Evolutionary conservation across 1,140 invertebrate species (phyloP).

Genomic region (Euwallacea fornicatus): DNA sequence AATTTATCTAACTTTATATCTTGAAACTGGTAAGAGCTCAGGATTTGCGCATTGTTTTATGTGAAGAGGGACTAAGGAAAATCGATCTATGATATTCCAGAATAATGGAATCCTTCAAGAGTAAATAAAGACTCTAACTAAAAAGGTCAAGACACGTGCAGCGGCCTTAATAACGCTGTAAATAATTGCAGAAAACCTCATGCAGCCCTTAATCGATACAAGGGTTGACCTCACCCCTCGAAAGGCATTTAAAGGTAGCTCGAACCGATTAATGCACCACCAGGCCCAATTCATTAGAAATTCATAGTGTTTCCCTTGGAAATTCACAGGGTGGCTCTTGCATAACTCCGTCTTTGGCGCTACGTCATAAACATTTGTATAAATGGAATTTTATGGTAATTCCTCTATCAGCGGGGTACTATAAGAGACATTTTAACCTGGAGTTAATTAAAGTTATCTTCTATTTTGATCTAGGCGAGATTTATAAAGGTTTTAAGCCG

Average conservation of each 20-base stretch:
- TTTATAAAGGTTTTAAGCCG: conserved; percentile 13
- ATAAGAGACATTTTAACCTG: conserved; percentile 33
- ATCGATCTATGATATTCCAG: no score
- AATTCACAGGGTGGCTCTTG: conserved; percentile 29
- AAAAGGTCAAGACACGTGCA: no score
- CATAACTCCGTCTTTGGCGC: conserved; percentile 31
- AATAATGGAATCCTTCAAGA: no score
- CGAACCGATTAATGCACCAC: conserved; percentile 24
- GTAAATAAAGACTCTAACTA: no score
- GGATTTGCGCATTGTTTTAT: no score
- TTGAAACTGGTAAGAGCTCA: no score
- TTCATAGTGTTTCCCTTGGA: conserved; percentile 30
- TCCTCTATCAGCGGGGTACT: conserved; percentile 25
- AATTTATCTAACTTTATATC: no score
- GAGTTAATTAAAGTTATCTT: conserved; percentile 37
- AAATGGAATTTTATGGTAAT: conserved; percentile 38
- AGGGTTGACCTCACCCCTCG: no score
- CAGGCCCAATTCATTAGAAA: conserved; percentile 22
- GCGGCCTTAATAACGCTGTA: no score
- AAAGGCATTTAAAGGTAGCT: conserved; percentile 34
- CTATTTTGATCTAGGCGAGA: conserved; percentile 31
- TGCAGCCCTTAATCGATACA: no score
- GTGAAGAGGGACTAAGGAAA: no score
- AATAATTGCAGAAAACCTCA: no score
- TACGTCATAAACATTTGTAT: conserved; percentile 22